Percentiles rank a stretch among this genome's conserved stretches.
Evolutionary conservation across 2,888 invertebrate species (phyloP).

Genomic region (Protodeltote pygarga): DNA sequence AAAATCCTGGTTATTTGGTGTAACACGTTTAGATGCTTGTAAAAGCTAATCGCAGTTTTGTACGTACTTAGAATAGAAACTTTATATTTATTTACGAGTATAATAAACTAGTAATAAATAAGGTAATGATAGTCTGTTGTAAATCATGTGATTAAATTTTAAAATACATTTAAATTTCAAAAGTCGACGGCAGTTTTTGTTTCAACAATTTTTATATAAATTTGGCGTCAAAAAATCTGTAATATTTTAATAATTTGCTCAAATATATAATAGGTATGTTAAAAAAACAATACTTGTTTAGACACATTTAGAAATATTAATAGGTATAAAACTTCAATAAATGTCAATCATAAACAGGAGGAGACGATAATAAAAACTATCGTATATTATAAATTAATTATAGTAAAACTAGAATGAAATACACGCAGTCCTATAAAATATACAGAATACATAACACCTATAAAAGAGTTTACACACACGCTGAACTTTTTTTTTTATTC

Average conservation of each 20-base stretch:
- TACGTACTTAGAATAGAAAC: conserved; percentile 48
- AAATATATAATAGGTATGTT: too few relatives aligned
- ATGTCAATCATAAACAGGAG: too few relatives aligned
- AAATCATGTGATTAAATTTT: conserved; percentile 14
- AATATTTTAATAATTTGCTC: too few relatives aligned
- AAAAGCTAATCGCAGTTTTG: conserved; percentile 51
- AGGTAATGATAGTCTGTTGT: conserved; percentile 37
- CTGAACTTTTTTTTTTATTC: too few relatives aligned
- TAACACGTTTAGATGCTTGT: conserved; percentile 51
- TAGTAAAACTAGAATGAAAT: conserved; percentile 1
- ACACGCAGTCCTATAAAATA: conserved; percentile 1
- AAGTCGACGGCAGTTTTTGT: too few relatives aligned
- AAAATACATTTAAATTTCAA: too few relatives aligned
- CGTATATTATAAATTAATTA: too few relatives aligned
- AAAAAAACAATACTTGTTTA: too few relatives aligned
- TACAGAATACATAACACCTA: conserved; percentile 15
- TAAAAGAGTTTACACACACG: conserved; percentile 44
- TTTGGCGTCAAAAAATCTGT: too few relatives aligned
- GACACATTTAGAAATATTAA: background rate
- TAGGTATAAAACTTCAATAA: background rate
- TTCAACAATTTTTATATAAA: too few relatives aligned
- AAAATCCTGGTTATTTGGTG: conserved; percentile 53
- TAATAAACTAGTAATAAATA: conserved; percentile 45
- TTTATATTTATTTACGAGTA: conserved; percentile 48
- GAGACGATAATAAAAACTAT: background rate